Base-by-base conservation (phyloP, 2,113 vertebrate species). In the Silurus glanis region DNA sequence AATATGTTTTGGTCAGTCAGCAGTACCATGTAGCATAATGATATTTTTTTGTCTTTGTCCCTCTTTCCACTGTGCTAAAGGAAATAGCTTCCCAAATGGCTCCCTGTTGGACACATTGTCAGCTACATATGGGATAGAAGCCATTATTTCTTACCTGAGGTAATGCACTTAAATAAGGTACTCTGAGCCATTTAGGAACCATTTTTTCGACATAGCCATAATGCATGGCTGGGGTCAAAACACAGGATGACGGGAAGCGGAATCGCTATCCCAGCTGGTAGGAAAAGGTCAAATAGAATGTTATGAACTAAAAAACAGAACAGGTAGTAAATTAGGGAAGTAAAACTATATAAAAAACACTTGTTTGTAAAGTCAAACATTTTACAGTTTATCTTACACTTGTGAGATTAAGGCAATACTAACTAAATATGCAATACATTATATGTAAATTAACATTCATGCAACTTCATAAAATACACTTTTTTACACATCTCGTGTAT, bases 21-120 rank as follows among this genome's bases (percentile, higher is more conserved):
- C 61, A 17, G 14, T 51, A 8, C 21, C 23, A n/a, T 66, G 23
- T 1, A 53, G 9, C 47, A 51, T 78, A 78, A 25, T 25, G 51
- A 25, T 16, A 55, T 78, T 78, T 55, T 72, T 72, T 72, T 19
- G 9, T 23, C 23, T 75, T 51, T 51, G 19, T 71, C 67, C 9
- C n/a, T 25, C 47, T 28, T 6, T 25, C 12, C n/a, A 25, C 6
- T 53, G 12, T 82, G 47, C 6, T 82, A 51, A 67, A 25, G 62
- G 62, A 82, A 82, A 82, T 82, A 49, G 80, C 59, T 82, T 12
- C 61, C 21, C 45, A 49, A 82, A 82, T 66, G 62, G 80, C 62
- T 82, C 47, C 80, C 13, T 25, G 45, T 67, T n/a, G 9, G 45
- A 66, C 23, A 82, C 67, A n/a, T 67, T 59, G 47, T 82, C 45